Conservation (phyloP, 2,888 invertebrate species). For the Hirudinaria manillensis region DNA sequence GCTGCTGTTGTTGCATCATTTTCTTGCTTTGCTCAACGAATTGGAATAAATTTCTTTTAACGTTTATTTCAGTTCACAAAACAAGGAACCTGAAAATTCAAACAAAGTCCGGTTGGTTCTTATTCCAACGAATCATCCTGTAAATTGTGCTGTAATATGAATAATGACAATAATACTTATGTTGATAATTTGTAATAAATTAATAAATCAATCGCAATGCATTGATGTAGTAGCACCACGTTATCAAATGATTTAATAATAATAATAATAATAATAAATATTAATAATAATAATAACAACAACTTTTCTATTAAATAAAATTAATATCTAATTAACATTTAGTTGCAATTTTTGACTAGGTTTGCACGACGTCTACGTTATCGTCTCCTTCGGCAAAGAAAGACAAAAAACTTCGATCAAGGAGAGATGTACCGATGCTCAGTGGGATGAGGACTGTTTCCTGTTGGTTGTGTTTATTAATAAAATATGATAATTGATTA, state of each 20-base stretch:
- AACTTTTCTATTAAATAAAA: not conserved
- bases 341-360: not conserved
- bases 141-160: no score
- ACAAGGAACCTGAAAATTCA: not conserved
- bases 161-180: no score
- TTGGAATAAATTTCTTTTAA: not conserved
- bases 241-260: no score
- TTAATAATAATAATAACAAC: not conserved
- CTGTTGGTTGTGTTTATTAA: not conserved
- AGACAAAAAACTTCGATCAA: constrained; percentile 22
- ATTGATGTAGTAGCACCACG: no score
- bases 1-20: no score
- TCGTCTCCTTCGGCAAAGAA: constrained; percentile 23
- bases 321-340: not conserved
- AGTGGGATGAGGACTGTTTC: constrained; percentile 21
- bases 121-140: no score
- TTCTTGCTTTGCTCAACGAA: not conserved
- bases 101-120: constrained; percentile 6
- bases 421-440: constrained; percentile 6
- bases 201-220: no score
- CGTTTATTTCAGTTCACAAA: constrained; percentile 17
- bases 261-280: no score
- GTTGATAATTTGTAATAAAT: no score
- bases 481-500: not conserved
- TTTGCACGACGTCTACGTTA: constrained; percentile 15